A percentile compares a stretch with the other conserved stretches of the same genome.
Conservation (phyloP, 2,113 vertebrate genomes). For the Pontoporia blainvillei region DNA sequence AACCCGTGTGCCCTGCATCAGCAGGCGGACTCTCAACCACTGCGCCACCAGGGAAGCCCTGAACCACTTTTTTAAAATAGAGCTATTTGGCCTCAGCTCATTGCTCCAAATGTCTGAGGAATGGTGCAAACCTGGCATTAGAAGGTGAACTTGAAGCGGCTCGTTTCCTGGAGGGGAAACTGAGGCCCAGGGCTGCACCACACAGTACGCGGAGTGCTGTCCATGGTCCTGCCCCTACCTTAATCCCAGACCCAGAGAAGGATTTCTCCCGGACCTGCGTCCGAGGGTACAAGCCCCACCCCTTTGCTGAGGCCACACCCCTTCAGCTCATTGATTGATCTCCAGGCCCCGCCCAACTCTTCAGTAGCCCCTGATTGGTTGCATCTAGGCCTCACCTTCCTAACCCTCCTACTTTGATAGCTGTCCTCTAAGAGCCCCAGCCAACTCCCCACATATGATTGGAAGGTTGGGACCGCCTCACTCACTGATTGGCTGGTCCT, state of each 20-base stretch:
- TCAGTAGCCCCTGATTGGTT: neutral
- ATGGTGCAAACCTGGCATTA: neutral
- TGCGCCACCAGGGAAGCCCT: too few species aligned
- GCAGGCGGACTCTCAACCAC: too few species aligned
- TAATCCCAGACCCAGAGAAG: slow-evolving; percentile 38
- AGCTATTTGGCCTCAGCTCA: neutral
- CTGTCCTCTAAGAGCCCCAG: neutral
- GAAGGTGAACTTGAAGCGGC: neutral
- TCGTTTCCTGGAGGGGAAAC: neutral
- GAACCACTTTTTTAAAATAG: neutral
- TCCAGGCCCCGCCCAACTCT: neutral
- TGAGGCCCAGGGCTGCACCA: neutral
- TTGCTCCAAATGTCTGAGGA: neutral
- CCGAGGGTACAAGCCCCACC: slow-evolving; percentile 86
- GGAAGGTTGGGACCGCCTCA: neutral
- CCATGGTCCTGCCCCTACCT: slow-evolving; percentile 17
- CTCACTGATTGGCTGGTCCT: slow-evolving; percentile 99
- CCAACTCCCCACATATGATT: neutral
- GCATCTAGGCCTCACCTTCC: neutral
- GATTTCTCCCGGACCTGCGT: slow-evolving; percentile 75
- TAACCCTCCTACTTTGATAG: neutral
- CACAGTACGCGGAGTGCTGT: neutral
- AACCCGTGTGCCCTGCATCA: too few species aligned
- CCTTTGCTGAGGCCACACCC: slow-evolving; percentile 87
- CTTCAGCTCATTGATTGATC: slow-evolving; percentile 83